Conservation (phyloP, 2,888 invertebrate genomes). For the Oxystoma pomonae region DNA sequence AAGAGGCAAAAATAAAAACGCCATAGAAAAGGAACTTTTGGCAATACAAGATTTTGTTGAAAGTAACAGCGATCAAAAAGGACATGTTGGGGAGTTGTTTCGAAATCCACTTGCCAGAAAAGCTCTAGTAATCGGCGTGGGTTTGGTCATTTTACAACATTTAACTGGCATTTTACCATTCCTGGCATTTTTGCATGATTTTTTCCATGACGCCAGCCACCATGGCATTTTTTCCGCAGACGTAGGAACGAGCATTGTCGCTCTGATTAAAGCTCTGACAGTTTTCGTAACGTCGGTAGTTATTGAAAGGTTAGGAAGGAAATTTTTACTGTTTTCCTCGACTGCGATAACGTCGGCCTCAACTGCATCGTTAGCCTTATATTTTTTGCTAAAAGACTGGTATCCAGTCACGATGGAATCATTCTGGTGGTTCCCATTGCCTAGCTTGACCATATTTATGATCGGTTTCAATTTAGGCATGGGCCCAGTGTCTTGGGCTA, state of each 20-base stretch:
- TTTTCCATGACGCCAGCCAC: slow-evolving; percentile 63
- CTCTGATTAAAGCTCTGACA: slow-evolving; percentile 66
- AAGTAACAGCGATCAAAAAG: slow-evolving; percentile 14
- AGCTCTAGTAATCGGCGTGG: slow-evolving; percentile 66
- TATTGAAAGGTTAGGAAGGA: slow-evolving; percentile 70
- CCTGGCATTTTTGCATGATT: slow-evolving; percentile 68
- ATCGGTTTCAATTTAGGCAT: slow-evolving; percentile 65
- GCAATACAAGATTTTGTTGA: slow-evolving; percentile 16
- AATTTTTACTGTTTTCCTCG: slow-evolving; percentile 60
- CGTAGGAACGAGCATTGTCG: slow-evolving; percentile 69
- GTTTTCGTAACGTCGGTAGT: slow-evolving; percentile 67
- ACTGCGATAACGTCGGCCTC: slow-evolving; percentile 60
- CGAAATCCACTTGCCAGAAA: slow-evolving; percentile 18
- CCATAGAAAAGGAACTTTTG: slow-evolving; percentile 21
- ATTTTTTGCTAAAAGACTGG: slow-evolving; percentile 24
- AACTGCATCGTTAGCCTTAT: slow-evolving; percentile 23
- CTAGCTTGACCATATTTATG: slow-evolving; percentile 66
- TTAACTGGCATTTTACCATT: slow-evolving; percentile 76
- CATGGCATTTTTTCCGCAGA: slow-evolving; percentile 54
- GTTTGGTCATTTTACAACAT: slow-evolving; percentile 79
- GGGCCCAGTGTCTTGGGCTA: slow-evolving; percentile 76
- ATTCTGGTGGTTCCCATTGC: slow-evolving; percentile 66
- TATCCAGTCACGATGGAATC: slow-evolving; percentile 27
- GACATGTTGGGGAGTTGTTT: slow-evolving; percentile 20
- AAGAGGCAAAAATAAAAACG: slow-evolving; percentile 13